Base-by-base conservation (phyloP, 1,140 invertebrate species). In the Ptiloglossa arizonensis region DNA sequence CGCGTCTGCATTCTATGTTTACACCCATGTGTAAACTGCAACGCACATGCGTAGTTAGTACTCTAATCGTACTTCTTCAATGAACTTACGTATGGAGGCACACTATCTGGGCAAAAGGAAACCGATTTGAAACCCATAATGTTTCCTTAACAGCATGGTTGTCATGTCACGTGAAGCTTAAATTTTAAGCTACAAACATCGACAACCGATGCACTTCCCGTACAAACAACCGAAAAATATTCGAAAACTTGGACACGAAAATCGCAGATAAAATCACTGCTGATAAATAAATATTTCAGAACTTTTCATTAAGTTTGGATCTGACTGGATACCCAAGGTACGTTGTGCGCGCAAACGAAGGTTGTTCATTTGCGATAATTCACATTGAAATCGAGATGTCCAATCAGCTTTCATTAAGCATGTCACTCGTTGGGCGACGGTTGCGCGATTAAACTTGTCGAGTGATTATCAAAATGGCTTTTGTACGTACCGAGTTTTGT, bases 331-430 rank as follows among this genome's bases (percentile, higher is more conserved):
- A 54, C 32, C n/a, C 3, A 6, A 29, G 0, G 4, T 27, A 70
- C 3, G 24, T 0, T 1, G 24, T 27, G 0, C 1, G 0, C 11
- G 11, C 4, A 13, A 24, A 22, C 2, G n/a, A 11, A 13, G 0
- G 35, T 35, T 5, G 8, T 17, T 41, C 4, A 13, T 2, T 46
- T n/a, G 8, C 8, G 13, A 5, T 22, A 15, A 44, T 56, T 56
- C 27, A 22, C 38, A 9, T 3, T 15, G n/a, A 50, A 50, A 46
- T 19, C 19, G 22, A 29, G 9, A 69, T 2, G 15, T 6, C 24
- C 17, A 13, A 19, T 17, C 13, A 32, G 5, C 27, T 60, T 50
- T 8, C 35, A 15, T 54, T n/a, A 11, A 50, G 24, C 11, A 19
- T 1, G 46, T 48, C 17, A 44, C 19, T n/a, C 17, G 6, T 11